phyloP scores from a whole-genome alignment of 2,797 vertebrate genomes.

The Prionace glauca region DNA sequence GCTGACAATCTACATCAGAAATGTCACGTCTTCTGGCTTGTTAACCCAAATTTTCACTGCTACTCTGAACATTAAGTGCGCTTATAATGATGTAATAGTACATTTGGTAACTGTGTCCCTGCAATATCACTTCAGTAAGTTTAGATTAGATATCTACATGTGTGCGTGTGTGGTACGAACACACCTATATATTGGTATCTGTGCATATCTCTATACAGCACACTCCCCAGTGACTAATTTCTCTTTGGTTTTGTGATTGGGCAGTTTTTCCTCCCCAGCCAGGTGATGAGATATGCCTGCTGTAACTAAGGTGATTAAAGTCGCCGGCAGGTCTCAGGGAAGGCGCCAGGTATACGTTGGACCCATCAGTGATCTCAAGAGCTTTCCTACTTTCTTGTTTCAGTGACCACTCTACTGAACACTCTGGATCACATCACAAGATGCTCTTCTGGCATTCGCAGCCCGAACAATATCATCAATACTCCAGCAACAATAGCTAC shows the following conservation, averaged over 20 bases:
- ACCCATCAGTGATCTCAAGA: neutral
- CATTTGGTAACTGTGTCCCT: neutral
- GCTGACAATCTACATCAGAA: neutral
- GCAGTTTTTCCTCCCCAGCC: neutral
- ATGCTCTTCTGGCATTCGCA: conserved; percentile 71
- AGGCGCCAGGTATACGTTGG: neutral
- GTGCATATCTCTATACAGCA: neutral
- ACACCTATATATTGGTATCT: neutral
- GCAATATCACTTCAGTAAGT: neutral
- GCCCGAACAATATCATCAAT: conserved; percentile 61
- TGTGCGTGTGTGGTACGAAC: neutral
- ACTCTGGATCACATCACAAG: conserved; percentile 46
- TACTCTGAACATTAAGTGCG: no score
- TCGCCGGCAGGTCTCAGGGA: neutral
- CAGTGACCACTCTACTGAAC: conserved; percentile 49
- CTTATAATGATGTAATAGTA: neutral
- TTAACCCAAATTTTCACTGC: no score
- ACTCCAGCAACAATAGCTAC: conserved; percentile 48
- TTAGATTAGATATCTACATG: neutral
- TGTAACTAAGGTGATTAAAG: neutral
- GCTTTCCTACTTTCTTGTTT: conserved; percentile 36
- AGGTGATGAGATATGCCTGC: neutral
- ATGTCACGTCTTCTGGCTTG: neutral
- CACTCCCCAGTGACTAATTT: neutral
- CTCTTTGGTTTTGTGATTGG: neutral